Evolutionary conservation across 2,888 invertebrate genomes (phyloP).

Genomic region (Gari tellinella): DNA sequence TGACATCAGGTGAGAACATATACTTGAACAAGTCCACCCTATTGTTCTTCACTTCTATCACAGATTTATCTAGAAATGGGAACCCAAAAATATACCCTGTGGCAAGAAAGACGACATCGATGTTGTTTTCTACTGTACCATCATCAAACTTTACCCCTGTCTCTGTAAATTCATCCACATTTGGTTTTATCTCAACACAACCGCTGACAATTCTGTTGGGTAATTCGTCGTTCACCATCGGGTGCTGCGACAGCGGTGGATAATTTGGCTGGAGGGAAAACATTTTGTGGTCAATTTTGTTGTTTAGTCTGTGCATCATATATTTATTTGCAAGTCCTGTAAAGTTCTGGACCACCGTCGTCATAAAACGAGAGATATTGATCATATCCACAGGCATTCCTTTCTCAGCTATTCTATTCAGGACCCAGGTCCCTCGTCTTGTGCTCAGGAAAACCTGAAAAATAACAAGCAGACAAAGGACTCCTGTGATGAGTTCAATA

Average conservation of each 20-base stretch:
- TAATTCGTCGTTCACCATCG: slow-evolving; percentile 84
- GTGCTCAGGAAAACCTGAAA: slow-evolving; percentile 84
- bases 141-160: slow-evolving; percentile 79
- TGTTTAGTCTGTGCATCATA: slow-evolving; percentile 64
- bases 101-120: slow-evolving; percentile 82
- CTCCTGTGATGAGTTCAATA: too few relatives aligned
- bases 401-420: slow-evolving; percentile 78
- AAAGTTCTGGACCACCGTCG: neutral
- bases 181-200: slow-evolving; percentile 79
- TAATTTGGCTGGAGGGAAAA: slow-evolving; percentile 84
- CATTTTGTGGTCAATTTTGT: slow-evolving; percentile 80
- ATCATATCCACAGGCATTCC: slow-evolving; percentile 79
- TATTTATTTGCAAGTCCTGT: slow-evolving; percentile 27
- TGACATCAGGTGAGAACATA: slow-evolving; percentile 83
- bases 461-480: too few relatives aligned
- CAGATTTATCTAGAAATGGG: slow-evolving; percentile 82
- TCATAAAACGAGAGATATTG: slow-evolving; percentile 39
- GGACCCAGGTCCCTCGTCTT: slow-evolving; percentile 84
- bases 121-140: slow-evolving; percentile 76
- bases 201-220: slow-evolving; percentile 83
- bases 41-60: slow-evolving; percentile 75
- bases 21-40: slow-evolving; percentile 83
- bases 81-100: slow-evolving; percentile 84
- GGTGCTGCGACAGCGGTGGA: slow-evolving; percentile 73
- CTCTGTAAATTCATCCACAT: slow-evolving; percentile 74